Base-by-base conservation (phyloP, 2,113 vertebrate species). In the Eira barbara region DNA sequence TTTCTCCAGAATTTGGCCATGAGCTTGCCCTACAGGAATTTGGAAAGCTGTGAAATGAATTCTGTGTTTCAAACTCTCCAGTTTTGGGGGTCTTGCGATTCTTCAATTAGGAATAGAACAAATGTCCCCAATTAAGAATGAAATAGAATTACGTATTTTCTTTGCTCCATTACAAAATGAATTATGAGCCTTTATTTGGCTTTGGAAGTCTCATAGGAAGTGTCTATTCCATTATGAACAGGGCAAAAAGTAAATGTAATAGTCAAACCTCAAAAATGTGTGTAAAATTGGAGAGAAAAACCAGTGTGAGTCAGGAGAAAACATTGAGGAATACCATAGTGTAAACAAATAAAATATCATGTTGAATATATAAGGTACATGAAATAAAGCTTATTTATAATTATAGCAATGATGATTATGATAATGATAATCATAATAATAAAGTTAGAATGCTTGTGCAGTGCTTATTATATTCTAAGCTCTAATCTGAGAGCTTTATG, bases 121-220 rank as follows among this genome's bases (percentile, higher is more conserved):
- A 39, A 25, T 89, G 31, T 96, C 76, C 97, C 7, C 11, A 97
- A 59, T 94, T 96, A 47, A 74, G 85, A 85, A 88, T 87, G 95
- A 85, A 88, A 96, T 79, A 59, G 42, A 98, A 92, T 94, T 79
- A 90, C 36, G 59, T 92, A 74, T 97, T 96, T 95, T 92, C 39
- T 98, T 92, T 97, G 34, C 25, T 97, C 1, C 47, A 69, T 63
- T 65, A 3, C 11, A n/a, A 82, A 82, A 96, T 36, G 42, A 89
- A 88, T 93, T 80, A 34, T 67, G 14, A 86, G 42, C 8, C 89
- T 96, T 94, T 97, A 45, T 83, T 89, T 14, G 95, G 57, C 45
- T 83, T 71, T 87, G 69, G 73, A 80, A 61, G 7, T 82, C 31
- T 89, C 23, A 45, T 21, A 17, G 36, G 83, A 27, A 91, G 17